Percentiles rank a stretch among this genome's conserved stretches.
These are phyloP conservation scores for Ceratothoa steindachneri DNA, from an alignment of 2,888 invertebrate genomes.

Conservation along the genomic window DNA sequence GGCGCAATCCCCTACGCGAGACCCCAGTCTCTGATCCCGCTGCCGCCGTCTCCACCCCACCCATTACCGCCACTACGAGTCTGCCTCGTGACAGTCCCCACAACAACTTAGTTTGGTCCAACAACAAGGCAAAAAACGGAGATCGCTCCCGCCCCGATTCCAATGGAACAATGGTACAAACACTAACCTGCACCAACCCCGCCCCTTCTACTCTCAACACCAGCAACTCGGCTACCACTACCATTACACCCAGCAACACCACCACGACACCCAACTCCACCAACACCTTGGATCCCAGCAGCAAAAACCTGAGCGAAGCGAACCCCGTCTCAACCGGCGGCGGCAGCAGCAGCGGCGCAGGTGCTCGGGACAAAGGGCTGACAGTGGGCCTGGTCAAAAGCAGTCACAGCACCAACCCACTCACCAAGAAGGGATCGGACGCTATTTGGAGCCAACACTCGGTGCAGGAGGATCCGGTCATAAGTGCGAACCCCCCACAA, in stretches of 20 bases:
- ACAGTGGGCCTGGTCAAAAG: constrained; percentile 13
- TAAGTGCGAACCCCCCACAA: background rate
- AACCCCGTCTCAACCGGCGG: constrained; percentile 13
- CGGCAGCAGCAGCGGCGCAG: constrained; percentile 23
- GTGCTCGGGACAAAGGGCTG: constrained; percentile 1
- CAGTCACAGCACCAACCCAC: constrained; percentile 7
- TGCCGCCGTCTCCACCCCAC: background rate
- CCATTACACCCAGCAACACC: background rate
- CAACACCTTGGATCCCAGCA: background rate
- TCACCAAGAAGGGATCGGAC: background rate
- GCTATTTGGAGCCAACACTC: background rate
- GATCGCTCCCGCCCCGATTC: constrained; percentile 48
- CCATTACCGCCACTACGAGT: background rate
- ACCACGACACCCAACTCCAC: background rate
- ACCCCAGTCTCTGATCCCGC: background rate
- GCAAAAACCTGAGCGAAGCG: background rate
- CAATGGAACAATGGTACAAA: constrained; percentile 26
- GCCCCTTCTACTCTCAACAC: background rate
- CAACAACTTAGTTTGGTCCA: background rate
- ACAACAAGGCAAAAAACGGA: constrained; percentile 37
- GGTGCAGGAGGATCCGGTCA: background rate
- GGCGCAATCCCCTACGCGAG: background rate
- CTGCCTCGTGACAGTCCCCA: background rate
- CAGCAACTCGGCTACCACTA: background rate
- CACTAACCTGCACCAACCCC: background rate